Conservation (phyloP, 2,888 invertebrate species). For the Nycteola revayana region DNA sequence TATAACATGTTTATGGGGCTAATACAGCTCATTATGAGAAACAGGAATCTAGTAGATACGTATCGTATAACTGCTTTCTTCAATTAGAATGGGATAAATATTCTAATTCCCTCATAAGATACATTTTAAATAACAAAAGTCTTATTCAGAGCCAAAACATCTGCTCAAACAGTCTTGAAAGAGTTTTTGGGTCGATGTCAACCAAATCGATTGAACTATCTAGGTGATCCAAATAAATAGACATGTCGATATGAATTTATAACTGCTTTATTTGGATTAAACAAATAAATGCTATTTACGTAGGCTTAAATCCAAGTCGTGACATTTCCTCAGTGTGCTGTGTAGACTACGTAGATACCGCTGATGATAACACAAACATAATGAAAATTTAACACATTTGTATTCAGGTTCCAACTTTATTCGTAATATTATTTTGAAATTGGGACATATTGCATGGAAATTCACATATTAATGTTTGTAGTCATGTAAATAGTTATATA, state of each 20-base stretch:
- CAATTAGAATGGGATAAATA: too few relatives aligned
- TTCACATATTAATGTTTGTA: background rate
- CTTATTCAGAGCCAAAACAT: too few relatives aligned
- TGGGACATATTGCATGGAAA: slow-evolving; percentile 7
- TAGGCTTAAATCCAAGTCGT: slow-evolving; percentile 22
- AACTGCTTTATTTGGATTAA: slow-evolving; percentile 22
- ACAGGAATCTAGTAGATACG: too few relatives aligned
- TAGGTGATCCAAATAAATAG: slow-evolving; percentile 29
- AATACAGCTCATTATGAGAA: too few relatives aligned
- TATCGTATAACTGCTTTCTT: too few relatives aligned
- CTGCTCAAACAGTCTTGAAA: too few relatives aligned
- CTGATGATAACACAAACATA: slow-evolving; percentile 21
- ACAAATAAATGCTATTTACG: slow-evolving; percentile 28
- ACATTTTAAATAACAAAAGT: too few relatives aligned
- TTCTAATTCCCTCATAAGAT: too few relatives aligned
- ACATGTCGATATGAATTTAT: slow-evolving; percentile 24
- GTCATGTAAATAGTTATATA: background rate
- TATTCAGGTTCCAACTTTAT: slow-evolving; percentile 30
- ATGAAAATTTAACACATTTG: slow-evolving; percentile 30
- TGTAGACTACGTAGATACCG: slow-evolving; percentile 16
- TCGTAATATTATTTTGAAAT: slow-evolving; percentile 22
- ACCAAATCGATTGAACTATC: too few relatives aligned
- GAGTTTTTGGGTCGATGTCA: too few relatives aligned
- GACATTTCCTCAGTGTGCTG: slow-evolving; percentile 3
- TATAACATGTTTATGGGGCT: too few relatives aligned